Conservation (phyloP, 2,797 vertebrate species). For the Phoebastria nigripes region DNA sequence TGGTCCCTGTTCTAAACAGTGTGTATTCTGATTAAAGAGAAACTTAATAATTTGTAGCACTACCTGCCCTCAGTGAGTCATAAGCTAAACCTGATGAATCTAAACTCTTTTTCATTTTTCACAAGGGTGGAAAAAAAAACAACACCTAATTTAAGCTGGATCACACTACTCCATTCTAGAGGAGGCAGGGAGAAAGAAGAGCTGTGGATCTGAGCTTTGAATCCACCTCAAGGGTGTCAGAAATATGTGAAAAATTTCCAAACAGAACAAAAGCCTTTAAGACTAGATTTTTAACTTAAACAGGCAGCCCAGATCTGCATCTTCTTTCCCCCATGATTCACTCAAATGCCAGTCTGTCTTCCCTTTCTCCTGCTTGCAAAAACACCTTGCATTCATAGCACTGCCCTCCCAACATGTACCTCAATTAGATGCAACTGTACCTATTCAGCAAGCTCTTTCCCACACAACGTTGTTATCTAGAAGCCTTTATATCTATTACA, state of each 20-base stretch:
- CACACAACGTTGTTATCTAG: not conserved
- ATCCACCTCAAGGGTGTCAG: not conserved
- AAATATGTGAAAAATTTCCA: not conserved
- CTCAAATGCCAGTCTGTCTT: not conserved
- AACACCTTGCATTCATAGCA: not conserved
- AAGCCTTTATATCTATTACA: not conserved
- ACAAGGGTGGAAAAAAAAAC: not conserved
- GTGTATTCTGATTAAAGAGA: not conserved
- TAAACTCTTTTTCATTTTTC: not conserved
- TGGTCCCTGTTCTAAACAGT: not conserved
- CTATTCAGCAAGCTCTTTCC: not conserved
- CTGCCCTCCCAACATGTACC: not conserved
- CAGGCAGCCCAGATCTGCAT: not conserved
- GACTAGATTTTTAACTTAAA: not conserved
- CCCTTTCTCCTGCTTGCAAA: not conserved
- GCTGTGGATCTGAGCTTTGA: not conserved
- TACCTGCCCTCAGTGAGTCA: not conserved
- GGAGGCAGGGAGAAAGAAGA: not conserved
- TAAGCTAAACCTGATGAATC: not conserved
- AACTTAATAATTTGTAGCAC: not conserved
- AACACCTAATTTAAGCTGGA: not conserved
- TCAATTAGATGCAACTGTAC: not conserved
- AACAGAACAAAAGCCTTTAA: not conserved
- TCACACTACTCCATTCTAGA: not conserved
- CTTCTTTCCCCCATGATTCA: not conserved